Conservation (phyloP, 2,888 invertebrate genomes). For the Sesia bembeciformis region DNA sequence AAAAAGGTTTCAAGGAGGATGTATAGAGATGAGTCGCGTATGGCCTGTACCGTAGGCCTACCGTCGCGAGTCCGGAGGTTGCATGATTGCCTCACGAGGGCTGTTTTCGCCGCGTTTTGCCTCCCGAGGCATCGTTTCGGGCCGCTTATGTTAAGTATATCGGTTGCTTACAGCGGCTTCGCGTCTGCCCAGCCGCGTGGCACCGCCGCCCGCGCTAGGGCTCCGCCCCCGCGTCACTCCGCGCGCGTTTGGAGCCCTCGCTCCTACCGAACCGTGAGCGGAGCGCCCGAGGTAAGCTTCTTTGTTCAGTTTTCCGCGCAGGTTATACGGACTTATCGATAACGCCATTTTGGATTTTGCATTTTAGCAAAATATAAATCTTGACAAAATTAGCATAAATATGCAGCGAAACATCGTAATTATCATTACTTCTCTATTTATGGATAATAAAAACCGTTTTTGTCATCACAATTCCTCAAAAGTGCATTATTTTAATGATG, state of each 20-base stretch:
- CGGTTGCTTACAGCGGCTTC: slow-evolving; percentile 67
- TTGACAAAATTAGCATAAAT: too few species aligned
- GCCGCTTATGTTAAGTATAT: slow-evolving; percentile 52
- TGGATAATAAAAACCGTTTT: too few species aligned
- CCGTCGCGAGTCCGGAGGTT: slow-evolving; percentile 62
- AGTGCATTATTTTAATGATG: too few species aligned
- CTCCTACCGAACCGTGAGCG: slow-evolving; percentile 48
- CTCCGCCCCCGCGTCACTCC: slow-evolving; percentile 49
- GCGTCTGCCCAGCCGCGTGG: slow-evolving; percentile 59
- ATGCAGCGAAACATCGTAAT: too few species aligned
- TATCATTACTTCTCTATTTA: too few species aligned
- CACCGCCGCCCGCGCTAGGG: slow-evolving; percentile 35
- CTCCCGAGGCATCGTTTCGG: slow-evolving; percentile 25
- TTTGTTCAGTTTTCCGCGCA: slow-evolving; percentile 24
- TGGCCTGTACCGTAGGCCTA: slow-evolving; percentile 57
- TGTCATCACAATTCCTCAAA: too few species aligned
- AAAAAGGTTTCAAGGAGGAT: slow-evolving; percentile 22
- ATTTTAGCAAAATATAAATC: too few species aligned
- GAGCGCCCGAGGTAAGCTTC: slow-evolving; percentile 56
- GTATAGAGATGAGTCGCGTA: slow-evolving; percentile 35
- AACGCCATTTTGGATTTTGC: too few species aligned
- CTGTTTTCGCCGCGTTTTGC: slow-evolving; percentile 47
- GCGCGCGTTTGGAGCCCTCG: slow-evolving; percentile 72
- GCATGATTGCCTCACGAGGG: slow-evolving; percentile 61
- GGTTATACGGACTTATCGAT: slow-evolving; percentile 9